Evolutionary conservation across 1,140 invertebrate species (phyloP).

Genomic region (Drosophila melanogaster): Release_6_plus_ISO1_MT NT_037436.4:3676001-3676500

Average conservation of each 20-base stretch:
- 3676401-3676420: conserved; percentile 45
- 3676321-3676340: conserved; percentile 45
- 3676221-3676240: conserved; percentile 55
- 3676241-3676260: conserved; percentile 49
- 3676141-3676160: conserved; percentile 4
- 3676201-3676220: conserved; percentile 73
- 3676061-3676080: conserved; percentile 39
- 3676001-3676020: conserved; percentile 68
- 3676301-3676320: conserved; percentile 54
- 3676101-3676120: conserved; percentile 74
- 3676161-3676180: conserved; percentile 45
- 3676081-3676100: conserved; percentile 59
- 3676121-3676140: conserved; percentile 64
- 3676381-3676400: conserved; percentile 61
- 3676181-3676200: conserved; percentile 78
- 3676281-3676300: conserved; percentile 82
- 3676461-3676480: conserved; percentile 82
- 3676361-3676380: conserved; percentile 8
- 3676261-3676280: conserved; percentile 74
- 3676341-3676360: conserved; percentile 38
- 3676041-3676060: conserved; percentile 51
- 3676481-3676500: conserved; percentile 66
- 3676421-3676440: conserved; percentile 36
- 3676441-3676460: conserved; percentile 66
- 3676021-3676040: conserved; percentile 78